Base-by-base conservation (phyloP, 1,140 invertebrate species). In the Campoletis sonorensis region DNA sequence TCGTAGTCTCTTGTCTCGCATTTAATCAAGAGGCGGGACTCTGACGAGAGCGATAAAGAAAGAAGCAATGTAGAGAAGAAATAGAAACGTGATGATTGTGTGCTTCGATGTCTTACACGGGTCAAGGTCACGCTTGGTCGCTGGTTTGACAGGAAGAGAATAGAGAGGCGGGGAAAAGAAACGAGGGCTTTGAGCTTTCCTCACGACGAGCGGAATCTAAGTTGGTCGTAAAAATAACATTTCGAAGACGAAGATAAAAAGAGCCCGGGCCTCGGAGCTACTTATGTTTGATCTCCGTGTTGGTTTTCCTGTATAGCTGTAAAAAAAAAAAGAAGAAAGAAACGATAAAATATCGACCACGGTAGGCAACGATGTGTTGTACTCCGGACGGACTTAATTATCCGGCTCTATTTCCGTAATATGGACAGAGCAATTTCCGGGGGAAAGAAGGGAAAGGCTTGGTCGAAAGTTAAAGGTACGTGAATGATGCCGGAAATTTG, bases 361-460 rank as follows among this genome's bases (percentile, higher is more conserved):
- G 23, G 4, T n/a, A 30, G 61, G 8, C 21, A 26, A 27, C 61
- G 61, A 26, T 16, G 61, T 27, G 61, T 58, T 23, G 68, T 10
- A 37, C 2, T 13, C 49, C 30, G 75, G 26, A 77, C 5, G 75
- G 40, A 77, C 54, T 64, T 77, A 64, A 77, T 58, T 75, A 58
- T 75, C 30, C 54, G 18, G 13, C 18, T 64, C 26, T 23, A 77
- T 64, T 77, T 77, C 75, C 75, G 75, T 37, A n/a, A 64, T 61
- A 77, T 40, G 26, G 75, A 27, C 61, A 77, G 18, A 40, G 16
- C 54, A 61, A 77, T 77, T 77, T 77, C 75, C 75, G 51, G 18
- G 40, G 4, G 4, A 73, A n/a, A 26, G 23, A 73, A 11, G 26
- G 37, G 21, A 40, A 73, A 26, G n/a, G 71, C 37, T 16, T n/a